Conservation (phyloP, 2,797 vertebrate species). For the Podarcis lilfordi region DNA sequence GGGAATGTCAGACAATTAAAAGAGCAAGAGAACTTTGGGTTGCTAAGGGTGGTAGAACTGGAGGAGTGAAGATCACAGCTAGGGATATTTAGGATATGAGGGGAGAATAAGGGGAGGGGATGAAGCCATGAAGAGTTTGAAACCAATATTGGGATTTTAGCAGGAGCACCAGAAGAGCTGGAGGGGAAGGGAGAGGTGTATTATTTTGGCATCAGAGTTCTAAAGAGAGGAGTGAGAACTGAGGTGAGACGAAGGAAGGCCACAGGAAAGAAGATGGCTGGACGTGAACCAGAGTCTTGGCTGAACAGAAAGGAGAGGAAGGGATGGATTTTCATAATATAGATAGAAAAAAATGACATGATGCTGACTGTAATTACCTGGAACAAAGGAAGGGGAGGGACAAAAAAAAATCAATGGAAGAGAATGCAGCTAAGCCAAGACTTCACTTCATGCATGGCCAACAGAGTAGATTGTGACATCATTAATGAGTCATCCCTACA, state of each 20-base stretch:
- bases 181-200: not conserved
- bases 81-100: not conserved
- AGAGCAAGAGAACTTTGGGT: not conserved
- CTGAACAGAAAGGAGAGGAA: not conserved
- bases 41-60: not conserved
- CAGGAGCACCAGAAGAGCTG: not conserved
- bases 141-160: not conserved
- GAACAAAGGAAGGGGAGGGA: not conserved
- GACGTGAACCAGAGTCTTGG: not conserved
- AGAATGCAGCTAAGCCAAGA: not conserved
- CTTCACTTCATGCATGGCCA: not conserved
- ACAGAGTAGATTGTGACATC: not conserved
- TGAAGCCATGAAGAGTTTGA: not conserved
- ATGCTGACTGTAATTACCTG: not conserved
- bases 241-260: not conserved
- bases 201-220: not conserved
- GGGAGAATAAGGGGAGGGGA: not conserved
- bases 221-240: not conserved
- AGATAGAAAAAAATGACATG: not conserved
- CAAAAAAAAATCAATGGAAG: no score
- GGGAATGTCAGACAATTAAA: not conserved
- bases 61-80: not conserved
- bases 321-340: not conserved
- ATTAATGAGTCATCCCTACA: not conserved
- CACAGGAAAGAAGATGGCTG: not conserved